Percentiles rank a stretch among this genome's conserved stretches.
Evolutionary conservation across 37 sponge, comb jelly and placozoan species (phyloP).

Genomic region (Agelas oroides): DNA sequence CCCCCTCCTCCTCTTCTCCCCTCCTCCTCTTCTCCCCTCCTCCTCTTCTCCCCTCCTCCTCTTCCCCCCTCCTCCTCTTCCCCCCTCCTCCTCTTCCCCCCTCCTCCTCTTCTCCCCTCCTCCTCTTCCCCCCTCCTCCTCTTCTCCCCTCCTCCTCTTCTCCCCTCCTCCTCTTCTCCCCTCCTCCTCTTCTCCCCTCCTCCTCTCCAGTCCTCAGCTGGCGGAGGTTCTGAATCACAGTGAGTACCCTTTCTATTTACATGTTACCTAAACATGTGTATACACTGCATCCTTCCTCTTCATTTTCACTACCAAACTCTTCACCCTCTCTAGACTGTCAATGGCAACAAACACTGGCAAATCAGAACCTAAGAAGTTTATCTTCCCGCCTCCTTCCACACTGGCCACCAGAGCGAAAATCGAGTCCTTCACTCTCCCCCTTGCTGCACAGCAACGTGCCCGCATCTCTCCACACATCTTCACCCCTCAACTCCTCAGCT

Average conservation of each 20-base stretch:
- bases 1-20: background rate
- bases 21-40: background rate
- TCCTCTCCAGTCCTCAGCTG: background rate
- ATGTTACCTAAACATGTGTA: too few relatives aligned
- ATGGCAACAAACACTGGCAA: background rate
- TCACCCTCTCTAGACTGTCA: background rate
- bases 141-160: background rate
- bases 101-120: background rate
- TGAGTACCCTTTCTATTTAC: background rate
- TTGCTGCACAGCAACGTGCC: background rate
- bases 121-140: background rate
- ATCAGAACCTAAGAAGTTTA: slow-evolving; percentile 68
- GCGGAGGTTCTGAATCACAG: background rate
- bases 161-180: background rate
- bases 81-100: background rate
- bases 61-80: too few relatives aligned
- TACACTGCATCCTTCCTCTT: too few relatives aligned
- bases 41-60: too few relatives aligned
- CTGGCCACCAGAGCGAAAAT: background rate
- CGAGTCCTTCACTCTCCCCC: slow-evolving; percentile 45
- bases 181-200: background rate
- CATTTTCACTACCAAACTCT: too few relatives aligned
- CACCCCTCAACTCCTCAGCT: slow-evolving; percentile 37
- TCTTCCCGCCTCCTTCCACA: slow-evolving; percentile 59
- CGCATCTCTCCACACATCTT: slow-evolving; percentile 18